Percentiles rank a stretch among this genome's conserved stretches.
These are phyloP conservation scores for Meles meles DNA, from an alignment of 2,113 vertebrate species.

Conservation along the genomic window DNA sequence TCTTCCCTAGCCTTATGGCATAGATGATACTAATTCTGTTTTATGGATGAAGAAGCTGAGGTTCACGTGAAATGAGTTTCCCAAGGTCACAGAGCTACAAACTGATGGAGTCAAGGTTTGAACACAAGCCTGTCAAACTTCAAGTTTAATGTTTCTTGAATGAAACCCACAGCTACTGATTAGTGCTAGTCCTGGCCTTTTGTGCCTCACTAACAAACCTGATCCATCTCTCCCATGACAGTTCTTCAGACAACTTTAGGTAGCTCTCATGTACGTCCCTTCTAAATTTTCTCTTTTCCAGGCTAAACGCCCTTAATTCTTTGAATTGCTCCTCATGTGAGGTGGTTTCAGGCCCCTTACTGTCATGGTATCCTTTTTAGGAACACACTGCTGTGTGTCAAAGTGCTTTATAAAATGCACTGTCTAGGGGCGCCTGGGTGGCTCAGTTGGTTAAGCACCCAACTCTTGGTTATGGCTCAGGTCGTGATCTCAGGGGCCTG, in stretches of 20 bases:
- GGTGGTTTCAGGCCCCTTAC: neutral
- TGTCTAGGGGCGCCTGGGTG: neutral
- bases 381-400: neutral
- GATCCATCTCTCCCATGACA: neutral
- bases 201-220: neutral
- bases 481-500: too few species aligned
- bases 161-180: neutral
- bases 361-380: neutral
- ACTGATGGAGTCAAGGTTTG: neutral
- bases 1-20: conserved; percentile 40
- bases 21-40: conserved; percentile 20
- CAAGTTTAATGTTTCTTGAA: neutral
- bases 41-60: conserved; percentile 2
- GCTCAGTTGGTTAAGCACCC: too few species aligned
- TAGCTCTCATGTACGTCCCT: neutral
- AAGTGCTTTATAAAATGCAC: neutral
- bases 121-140: neutral
- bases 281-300: conserved; percentile 38
- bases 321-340: neutral
- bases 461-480: too few species aligned
- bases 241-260: conserved; percentile 1
- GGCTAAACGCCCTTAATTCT: neutral
- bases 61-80: conserved; percentile 31
- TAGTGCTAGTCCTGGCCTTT: neutral
- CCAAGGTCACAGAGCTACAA: conserved; percentile 21